A percentile compares a stretch with the other conserved stretches of the same genome.
phyloP scores from a whole-genome alignment of 2,113 vertebrate species.

The Bujurquina vittata region DNA sequence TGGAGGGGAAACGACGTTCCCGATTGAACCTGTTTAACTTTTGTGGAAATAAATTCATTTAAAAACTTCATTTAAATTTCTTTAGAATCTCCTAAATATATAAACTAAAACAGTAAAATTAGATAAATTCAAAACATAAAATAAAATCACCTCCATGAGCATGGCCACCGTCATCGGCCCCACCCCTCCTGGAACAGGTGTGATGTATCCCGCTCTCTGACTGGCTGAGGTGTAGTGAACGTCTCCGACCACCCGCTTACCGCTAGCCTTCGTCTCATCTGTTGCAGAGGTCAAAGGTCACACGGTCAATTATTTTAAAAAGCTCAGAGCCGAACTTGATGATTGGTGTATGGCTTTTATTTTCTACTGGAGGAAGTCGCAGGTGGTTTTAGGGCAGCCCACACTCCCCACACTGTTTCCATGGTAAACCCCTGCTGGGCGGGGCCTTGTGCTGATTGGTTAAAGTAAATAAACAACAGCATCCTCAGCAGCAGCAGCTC shows the following conservation, averaged over 20 bases:
- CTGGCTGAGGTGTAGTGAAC: slow-evolving; percentile 88
- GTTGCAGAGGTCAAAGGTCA: slow-evolving; percentile 42
- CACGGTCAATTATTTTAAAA: not conserved
- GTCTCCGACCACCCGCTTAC: slow-evolving; percentile 90
- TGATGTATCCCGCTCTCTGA: slow-evolving; percentile 89
- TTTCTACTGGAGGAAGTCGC: not conserved
- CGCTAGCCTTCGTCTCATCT: slow-evolving; percentile 87
- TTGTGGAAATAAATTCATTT: not conserved
- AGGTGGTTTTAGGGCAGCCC: not conserved
- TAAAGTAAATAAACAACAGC: not conserved
- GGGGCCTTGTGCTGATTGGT: not conserved
- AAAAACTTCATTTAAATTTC: not conserved
- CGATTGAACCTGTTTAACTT: not conserved
- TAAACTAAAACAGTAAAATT: not conserved
- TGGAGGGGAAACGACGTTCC: not conserved
- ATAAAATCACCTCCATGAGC: slow-evolving; percentile 88
- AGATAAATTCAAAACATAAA: not conserved
- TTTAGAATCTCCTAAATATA: not conserved
- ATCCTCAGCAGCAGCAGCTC: too few relatives aligned
- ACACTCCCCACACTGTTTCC: not conserved
- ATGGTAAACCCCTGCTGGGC: too few relatives aligned
- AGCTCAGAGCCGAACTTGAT: not conserved
- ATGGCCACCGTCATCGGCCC: slow-evolving; percentile 99
- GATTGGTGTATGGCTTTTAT: not conserved
- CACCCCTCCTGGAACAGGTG: slow-evolving; percentile 95